Evolutionary conservation across 2,113 vertebrate genomes (phyloP).

Genomic region (Eudorcas thomsonii): DNA sequence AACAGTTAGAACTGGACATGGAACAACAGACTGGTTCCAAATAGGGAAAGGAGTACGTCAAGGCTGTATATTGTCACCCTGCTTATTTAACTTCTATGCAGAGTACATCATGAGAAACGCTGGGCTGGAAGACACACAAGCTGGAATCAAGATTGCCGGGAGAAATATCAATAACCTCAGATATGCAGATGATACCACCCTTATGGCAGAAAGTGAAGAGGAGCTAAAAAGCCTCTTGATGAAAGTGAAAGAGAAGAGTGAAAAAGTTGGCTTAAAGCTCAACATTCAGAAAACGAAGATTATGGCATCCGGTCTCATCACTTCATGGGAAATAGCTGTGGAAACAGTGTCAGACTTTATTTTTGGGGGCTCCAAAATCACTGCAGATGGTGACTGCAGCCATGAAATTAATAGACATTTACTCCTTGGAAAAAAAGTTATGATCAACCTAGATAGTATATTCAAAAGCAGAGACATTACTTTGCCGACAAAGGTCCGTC

Average conservation of each 20-base stretch:
- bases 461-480: background rate
- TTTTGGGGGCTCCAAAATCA: background rate
- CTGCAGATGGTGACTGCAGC: background rate
- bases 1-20: background rate
- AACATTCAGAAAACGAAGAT: background rate
- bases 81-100: background rate
- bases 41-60: background rate
- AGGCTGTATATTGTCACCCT: background rate
- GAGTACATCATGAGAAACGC: background rate
- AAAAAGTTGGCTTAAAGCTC: background rate
- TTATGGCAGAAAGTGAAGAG: background rate
- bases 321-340: background rate
- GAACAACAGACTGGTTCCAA: background rate
- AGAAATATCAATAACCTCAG: background rate
- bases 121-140: background rate
- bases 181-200: background rate
- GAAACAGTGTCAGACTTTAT: background rate
- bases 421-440: background rate
- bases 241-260: background rate
- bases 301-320: rapidly evolving
- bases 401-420: background rate
- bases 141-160: rapidly evolving
- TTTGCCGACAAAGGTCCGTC: background rate
- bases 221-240: background rate
- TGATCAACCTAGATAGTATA: background rate